Base-by-base conservation (phyloP, 2,888 invertebrate species). In the Helicoverpa assulta region DNA sequence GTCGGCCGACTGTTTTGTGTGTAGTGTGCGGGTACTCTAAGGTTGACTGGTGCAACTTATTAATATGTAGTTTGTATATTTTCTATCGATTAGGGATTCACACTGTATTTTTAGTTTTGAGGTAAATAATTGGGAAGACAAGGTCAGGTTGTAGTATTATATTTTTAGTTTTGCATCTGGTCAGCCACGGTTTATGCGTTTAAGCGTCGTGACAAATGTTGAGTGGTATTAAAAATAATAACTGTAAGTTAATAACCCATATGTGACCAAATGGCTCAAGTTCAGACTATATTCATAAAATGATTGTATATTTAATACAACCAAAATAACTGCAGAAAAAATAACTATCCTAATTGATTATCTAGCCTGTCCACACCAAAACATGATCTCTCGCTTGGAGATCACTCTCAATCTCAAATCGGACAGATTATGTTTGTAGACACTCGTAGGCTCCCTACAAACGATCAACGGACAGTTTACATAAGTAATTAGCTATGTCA, bases 401-500 rank as follows among this genome's bases (percentile, higher is more conserved):
- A 47, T 47, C 5, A n/a, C 5, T 16, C 6, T 16, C 73, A 63
- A 75, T 79, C 78, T 72, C 76, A 81, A 80, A 78, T 67, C 67
- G 76, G 66, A 77, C 83, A 83, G 83, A 88, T 86, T 85, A 88
- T 89, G 83, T 90, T 88, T 87, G 79, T 85, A 26, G 73, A 80
- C 85, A 80, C 86, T 87, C 86, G 85, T 80, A 85, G 86, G 80
- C 87, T 85, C 84, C 86, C 85, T 83, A 78, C 88, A 89, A 89
- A 89, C 88, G 83, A 77, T 73, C 88, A 85, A 90, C 89, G 90
- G 89, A 86, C 89, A 88, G 82, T 95, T 94, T 94, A 93, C 95
- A 92, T 93, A 93, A 93, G 94, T 94, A 95, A 95, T 95, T 95
- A 95, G 91, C 84, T 82, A 85, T 86, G 89, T 88, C 85, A 88